Conservation (phyloP, 2,797 vertebrate species). For the Anabas testudineus region DNA sequence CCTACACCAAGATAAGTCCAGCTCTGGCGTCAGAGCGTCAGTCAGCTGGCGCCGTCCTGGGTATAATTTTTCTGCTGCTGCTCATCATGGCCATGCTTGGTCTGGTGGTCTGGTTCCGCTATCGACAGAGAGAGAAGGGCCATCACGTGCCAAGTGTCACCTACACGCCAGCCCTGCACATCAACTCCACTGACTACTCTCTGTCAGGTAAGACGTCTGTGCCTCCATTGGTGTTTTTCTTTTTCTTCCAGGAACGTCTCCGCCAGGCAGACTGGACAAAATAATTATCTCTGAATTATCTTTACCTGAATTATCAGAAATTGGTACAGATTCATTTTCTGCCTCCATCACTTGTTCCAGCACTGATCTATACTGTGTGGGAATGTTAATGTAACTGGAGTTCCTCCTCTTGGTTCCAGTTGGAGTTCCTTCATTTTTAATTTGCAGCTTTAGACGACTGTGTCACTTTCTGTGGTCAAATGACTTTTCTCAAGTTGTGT, state of each 20-base stretch:
- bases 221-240: accelerated
- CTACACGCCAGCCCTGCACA: conserved; percentile 94
- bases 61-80: conserved; percentile 93
- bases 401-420: conserved; percentile 4
- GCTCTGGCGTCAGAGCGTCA: conserved; percentile 93
- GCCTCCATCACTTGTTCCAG: background rate
- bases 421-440: background rate
- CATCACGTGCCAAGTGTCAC: conserved; percentile 93
- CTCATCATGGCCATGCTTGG: conserved; percentile 93
- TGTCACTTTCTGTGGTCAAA: background rate
- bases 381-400: background rate
- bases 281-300: no score
- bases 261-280: background rate
- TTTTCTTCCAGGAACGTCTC: background rate
- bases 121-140: conserved; percentile 92
- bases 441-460: background rate
- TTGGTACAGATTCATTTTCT: background rate
- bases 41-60: conserved; percentile 93
- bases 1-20: conserved; percentile 99
- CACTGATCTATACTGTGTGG: background rate
- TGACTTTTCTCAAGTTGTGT: background rate
- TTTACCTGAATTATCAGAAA: no score
- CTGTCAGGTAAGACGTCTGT: conserved; percentile 88
- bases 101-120: conserved; percentile 94
- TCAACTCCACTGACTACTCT: conserved; percentile 94